Conservation (phyloP, 2,888 invertebrate genomes). For the Entomobrya proxima region DNA sequence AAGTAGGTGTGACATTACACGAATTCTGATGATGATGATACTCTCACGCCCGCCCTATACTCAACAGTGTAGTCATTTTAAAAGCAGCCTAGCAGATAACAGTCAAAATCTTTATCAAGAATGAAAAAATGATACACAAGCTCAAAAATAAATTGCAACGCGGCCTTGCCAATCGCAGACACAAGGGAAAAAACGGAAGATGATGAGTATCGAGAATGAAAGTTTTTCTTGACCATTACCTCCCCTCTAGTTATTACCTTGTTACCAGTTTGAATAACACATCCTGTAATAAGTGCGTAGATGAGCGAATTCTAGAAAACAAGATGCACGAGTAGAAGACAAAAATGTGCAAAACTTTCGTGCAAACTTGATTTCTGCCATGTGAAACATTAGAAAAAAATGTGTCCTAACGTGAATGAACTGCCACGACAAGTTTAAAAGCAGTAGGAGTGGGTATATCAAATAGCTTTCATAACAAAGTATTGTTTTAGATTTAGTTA, state of each 20-base stretch:
- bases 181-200: slow-evolving; percentile 4
- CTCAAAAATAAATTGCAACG: no score
- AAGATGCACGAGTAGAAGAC: background rate
- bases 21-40: background rate
- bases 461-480: background rate
- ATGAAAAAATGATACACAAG: no score
- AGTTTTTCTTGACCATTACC: slow-evolving; percentile 48
- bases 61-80: no score
- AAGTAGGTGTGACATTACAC: slow-evolving; percentile 30
- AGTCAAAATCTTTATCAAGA: no score
- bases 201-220: slow-evolving; percentile 53
- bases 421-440: slow-evolving; percentile 12
- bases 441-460: background rate
- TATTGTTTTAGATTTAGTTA: background rate
- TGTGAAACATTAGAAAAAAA: background rate
- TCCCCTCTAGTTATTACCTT: background rate
- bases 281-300: background rate
- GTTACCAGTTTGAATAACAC: slow-evolving; percentile 6
- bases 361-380: slow-evolving; percentile 53
- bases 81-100: no score
- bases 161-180: no score
- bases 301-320: background rate
- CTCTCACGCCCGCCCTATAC: background rate
- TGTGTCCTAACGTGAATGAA: slow-evolving; percentile 17
- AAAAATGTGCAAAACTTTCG: slow-evolving; percentile 47